These are phyloP conservation scores for Drosophila paranaensis DNA, from an alignment of 2,888 invertebrate genomes.

Conservation along the genomic window DNA sequence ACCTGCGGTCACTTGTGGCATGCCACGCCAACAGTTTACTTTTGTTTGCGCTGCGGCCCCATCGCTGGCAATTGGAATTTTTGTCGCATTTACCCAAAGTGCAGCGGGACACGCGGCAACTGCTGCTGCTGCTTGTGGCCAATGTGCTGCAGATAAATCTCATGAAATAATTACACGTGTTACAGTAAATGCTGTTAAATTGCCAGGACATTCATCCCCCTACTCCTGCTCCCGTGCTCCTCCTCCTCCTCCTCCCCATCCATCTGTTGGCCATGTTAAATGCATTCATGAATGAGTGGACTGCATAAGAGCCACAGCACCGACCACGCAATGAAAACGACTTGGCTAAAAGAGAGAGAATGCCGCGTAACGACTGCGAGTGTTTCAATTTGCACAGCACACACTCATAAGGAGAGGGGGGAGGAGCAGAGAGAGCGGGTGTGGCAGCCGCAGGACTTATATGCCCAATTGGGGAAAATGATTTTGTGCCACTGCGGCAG, in stretches of 20 bases:
- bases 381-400: slow-evolving; percentile 71
- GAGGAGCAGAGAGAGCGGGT: not conserved
- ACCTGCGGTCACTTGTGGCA: slow-evolving; percentile 80
- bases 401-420: slow-evolving; percentile 4
- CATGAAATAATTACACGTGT: slow-evolving; percentile 85
- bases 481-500: slow-evolving; percentile 78
- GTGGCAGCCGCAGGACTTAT: slow-evolving; percentile 65
- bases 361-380: slow-evolving; percentile 61
- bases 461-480: slow-evolving; percentile 78
- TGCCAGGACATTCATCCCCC: slow-evolving; percentile 40
- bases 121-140: slow-evolving; percentile 64
- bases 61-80: slow-evolving; percentile 82
- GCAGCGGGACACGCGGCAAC: slow-evolving; percentile 56
- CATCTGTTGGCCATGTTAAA: slow-evolving; percentile 63
- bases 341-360: slow-evolving; percentile 41
- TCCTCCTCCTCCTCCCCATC: not conserved
- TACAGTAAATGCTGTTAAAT: slow-evolving; percentile 83
- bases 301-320: slow-evolving; percentile 61
- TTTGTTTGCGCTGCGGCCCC: slow-evolving; percentile 71
- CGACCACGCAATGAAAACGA: slow-evolving; percentile 44
- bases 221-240: not conserved
- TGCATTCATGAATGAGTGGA: slow-evolving; percentile 80
- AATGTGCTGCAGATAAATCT: slow-evolving; percentile 83
- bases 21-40: slow-evolving; percentile 44
- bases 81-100: slow-evolving; percentile 84